Base-by-base conservation (phyloP, 2,113 vertebrate genomes). In the Nymphicus hollandicus region DNA sequence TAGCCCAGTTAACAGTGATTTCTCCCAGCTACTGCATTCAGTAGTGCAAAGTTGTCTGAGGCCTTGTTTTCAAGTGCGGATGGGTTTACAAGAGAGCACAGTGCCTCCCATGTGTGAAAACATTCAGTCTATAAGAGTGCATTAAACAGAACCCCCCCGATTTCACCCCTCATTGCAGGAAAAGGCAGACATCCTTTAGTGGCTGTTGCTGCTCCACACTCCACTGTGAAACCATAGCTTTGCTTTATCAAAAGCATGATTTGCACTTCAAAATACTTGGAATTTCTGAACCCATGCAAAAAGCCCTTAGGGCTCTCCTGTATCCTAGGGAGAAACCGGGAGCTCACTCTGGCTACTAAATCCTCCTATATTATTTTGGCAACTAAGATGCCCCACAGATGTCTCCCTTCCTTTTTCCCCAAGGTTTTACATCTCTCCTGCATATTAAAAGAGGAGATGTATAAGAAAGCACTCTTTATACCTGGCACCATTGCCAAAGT, bases 211-310 rank as follows among this genome's bases (percentile, higher is more conserved):
- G n/a, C 68, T 73, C 22, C 1, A 11, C 63, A 15, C 41, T 50
- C 37, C 27, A 0, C 53, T 0, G 4, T 17, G 77, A 91, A 83
- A 83, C 15, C 80, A 61, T 64, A 70, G 83, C 72, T 88, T n/a
- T 37, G 31, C 70, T 68, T 79, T 87, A 78, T 37, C 90, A 72
- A 72, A 76, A 89, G 35, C 24, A 13, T 15, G 35, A 37, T 65
- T 95, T 76, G 78, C 85, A 82, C 70, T 93, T 89, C 92, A 87
- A 89, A 93, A 89, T 89, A 61, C 22, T 65, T 55, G 27, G 29
- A 2, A 55, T 81, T 92, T 74, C 65, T 58, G 69, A 78, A 73
- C 14, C 16, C 13, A 0, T 13, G 53, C 35, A 43, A 43, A 43
- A 71, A 65, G 11, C n/a, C 44, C 23, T 73, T 22, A 27, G 39